Percentiles rank a stretch among this genome's conserved stretches.
Evolutionary conservation across 2,113 vertebrate genomes (phyloP).

Genomic region (Heterotis niloticus): DNA sequence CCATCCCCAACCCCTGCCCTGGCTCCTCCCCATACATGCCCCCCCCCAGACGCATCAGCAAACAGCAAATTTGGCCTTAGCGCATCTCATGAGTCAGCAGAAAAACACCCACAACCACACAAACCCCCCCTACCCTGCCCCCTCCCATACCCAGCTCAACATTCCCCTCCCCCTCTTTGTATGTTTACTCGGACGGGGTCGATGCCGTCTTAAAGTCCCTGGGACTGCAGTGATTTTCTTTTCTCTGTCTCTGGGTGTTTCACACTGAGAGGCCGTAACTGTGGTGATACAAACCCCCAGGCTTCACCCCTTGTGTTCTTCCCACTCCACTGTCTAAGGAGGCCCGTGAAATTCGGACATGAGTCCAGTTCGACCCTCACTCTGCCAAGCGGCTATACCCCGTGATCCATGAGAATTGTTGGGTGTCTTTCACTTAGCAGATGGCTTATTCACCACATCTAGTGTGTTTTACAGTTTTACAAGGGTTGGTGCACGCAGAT

Average conservation of each 20-base stretch:
- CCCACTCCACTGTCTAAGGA: too few relatives aligned
- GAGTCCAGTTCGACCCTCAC: too few relatives aligned
- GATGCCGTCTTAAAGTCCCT: background rate
- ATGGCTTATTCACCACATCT: too few relatives aligned
- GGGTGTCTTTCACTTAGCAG: too few relatives aligned
- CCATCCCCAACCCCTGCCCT: conserved; percentile 46
- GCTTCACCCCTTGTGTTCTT: too few relatives aligned
- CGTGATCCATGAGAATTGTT: too few relatives aligned
- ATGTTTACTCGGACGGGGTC: conserved; percentile 19
- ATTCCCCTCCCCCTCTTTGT: conserved; percentile 2
- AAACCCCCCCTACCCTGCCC: background rate
- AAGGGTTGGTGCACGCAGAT: too few relatives aligned
- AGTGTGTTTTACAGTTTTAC: too few relatives aligned
- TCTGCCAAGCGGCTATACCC: too few relatives aligned
- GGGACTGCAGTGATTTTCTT: background rate
- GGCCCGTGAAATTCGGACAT: too few relatives aligned
- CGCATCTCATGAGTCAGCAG: background rate
- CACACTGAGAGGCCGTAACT: too few relatives aligned
- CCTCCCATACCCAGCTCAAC: background rate
- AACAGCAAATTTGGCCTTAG: conserved; percentile 10
- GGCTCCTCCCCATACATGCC: conserved; percentile 28
- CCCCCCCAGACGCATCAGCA: conserved; percentile 25
- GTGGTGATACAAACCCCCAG: too few relatives aligned
- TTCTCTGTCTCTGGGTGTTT: background rate
- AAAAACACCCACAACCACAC: conserved; percentile 9